phyloP scores from a whole-genome alignment of 2,113 vertebrate genomes.

The Alligator mississippiensis region DNA sequence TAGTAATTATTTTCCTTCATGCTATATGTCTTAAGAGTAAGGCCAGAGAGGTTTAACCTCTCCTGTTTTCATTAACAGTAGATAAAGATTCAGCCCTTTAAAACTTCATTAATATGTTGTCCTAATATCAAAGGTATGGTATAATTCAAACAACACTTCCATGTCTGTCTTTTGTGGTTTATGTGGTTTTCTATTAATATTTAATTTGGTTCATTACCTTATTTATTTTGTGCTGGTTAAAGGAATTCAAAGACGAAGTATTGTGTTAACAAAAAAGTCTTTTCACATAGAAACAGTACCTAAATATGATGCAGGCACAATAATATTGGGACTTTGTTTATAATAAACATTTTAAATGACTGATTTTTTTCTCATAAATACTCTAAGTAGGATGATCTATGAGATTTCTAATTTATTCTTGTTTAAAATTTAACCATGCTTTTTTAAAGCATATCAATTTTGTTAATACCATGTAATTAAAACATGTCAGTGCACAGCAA shows the following conservation, averaged over 20 bases:
- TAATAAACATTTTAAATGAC: conserved; percentile 85
- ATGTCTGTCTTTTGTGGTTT: conserved; percentile 43
- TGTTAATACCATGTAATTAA: conserved; percentile 99
- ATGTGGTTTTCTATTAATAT: conserved; percentile 73
- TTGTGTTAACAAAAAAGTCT: conserved; percentile 67
- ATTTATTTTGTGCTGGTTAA: conserved; percentile 76
- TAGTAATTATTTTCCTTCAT: background rate
- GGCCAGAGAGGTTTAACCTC: background rate
- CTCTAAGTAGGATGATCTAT: conserved; percentile 97
- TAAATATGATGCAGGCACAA: conserved; percentile 67
- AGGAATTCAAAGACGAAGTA: conserved; percentile 60
- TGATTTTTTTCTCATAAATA: conserved; percentile 85
- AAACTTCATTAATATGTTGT: conserved; percentile 66
- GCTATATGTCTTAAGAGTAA: conserved; percentile 17
- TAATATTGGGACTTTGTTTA: conserved; percentile 80
- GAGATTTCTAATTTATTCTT: conserved; percentile 99
- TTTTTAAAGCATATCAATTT: conserved; percentile 99
- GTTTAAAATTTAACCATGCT: conserved; percentile 97
- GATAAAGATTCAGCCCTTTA: conserved; percentile 59
- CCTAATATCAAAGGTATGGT: conserved; percentile 59
- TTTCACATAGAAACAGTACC: conserved; percentile 43
- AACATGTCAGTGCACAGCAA: conserved; percentile 99
- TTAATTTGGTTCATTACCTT: conserved; percentile 73
- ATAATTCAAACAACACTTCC: conserved; percentile 58
- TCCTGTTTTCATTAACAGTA: conserved; percentile 43